phyloP scores from a whole-genome alignment of 2,113 vertebrate genomes.

The Odocoileus hemionus region DNA sequence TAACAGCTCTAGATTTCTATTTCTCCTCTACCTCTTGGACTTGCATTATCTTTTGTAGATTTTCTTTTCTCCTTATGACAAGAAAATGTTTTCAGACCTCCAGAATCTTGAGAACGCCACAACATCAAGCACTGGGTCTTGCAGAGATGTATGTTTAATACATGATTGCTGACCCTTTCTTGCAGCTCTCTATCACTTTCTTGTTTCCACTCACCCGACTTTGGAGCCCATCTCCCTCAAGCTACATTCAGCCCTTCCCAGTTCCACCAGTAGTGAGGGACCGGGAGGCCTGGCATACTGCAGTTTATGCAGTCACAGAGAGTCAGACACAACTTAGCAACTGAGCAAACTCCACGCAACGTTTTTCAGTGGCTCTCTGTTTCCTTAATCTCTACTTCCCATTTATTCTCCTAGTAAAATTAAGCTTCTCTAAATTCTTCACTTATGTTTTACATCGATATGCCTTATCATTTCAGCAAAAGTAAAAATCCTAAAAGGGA shows the following conservation, averaged over 20 bases:
- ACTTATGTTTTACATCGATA: not conserved
- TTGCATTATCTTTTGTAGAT: not conserved
- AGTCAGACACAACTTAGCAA: not conserved
- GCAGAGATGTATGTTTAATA: not conserved
- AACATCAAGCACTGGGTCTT: not conserved
- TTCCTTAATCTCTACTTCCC: not conserved
- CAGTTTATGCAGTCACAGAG: not conserved
- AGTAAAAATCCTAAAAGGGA: not conserved
- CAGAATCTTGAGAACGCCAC: not conserved
- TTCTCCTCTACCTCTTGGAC: not conserved
- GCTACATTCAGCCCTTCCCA: not conserved
- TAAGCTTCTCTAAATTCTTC: not conserved
- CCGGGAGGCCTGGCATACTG: not conserved
- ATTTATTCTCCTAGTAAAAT: not conserved
- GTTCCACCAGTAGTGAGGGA: not conserved
- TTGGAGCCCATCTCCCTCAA: not conserved
- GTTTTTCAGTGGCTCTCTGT: not conserved
- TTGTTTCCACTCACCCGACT: not conserved
- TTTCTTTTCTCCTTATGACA: not conserved
- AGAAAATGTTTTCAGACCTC: not conserved
- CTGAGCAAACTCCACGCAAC: not conserved
- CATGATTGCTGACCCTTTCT: not conserved
- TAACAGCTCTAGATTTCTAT: not conserved
- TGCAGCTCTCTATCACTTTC: not conserved
- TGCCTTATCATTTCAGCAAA: not conserved